A percentile compares a stretch with the other conserved stretches of the same genome.
These are phyloP conservation scores for Enteromius mattozi DNA, from an alignment of 2,797 vertebrate species.

Conservation along the genomic window DNA sequence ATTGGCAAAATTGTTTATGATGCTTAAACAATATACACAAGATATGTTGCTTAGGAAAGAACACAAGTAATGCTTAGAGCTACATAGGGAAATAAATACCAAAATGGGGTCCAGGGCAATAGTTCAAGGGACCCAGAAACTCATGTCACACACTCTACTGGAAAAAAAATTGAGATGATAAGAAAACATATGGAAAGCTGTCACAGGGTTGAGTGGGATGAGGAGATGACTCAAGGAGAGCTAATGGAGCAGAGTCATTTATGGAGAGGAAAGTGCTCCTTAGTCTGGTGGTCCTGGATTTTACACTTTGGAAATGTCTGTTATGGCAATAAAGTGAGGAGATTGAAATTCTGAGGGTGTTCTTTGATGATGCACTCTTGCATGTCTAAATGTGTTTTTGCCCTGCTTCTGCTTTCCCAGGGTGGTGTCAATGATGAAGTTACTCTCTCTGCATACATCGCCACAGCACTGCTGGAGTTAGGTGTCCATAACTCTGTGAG, in stretches of 20 bases:
- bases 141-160: too few relatives aligned
- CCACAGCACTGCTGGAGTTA: too few relatives aligned
- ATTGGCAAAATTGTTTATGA: too few relatives aligned
- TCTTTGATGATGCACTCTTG: background rate
- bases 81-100: background rate
- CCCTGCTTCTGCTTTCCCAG: too few relatives aligned
- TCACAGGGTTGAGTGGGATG: background rate
- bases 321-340: background rate
- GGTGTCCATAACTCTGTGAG: too few relatives aligned
- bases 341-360: background rate
- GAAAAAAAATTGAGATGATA: background rate
- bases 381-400: too few relatives aligned
- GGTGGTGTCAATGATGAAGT: too few relatives aligned
- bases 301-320: conserved; percentile 2
- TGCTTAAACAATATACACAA: too few relatives aligned
- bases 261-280: background rate
- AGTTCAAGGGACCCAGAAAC: background rate
- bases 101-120: background rate
- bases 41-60: background rate
- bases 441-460: too few relatives aligned
- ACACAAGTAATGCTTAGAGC: background rate
- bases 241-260: background rate
- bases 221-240: conserved; percentile 4
- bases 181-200: background rate
- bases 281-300: conserved; percentile 11